These are phyloP conservation scores for Noctua comes DNA, from an alignment of 2,888 invertebrate genomes.

Conservation along the genomic window DNA sequence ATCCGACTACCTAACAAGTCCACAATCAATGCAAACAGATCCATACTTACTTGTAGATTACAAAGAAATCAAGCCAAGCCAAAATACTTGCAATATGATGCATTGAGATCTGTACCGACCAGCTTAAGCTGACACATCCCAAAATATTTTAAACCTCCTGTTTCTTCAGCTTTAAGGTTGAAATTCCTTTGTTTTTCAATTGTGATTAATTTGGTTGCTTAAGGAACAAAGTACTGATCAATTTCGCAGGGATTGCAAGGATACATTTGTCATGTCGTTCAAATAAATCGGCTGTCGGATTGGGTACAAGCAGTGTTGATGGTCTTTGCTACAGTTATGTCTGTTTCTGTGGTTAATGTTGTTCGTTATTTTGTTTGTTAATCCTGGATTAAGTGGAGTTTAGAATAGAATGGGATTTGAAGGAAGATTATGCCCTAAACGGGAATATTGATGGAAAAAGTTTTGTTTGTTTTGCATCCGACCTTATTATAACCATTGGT, in stretches of 20 bases:
- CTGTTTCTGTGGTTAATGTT: constrained; percentile 32
- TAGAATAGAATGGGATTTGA: constrained; percentile 20
- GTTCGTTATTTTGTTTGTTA: constrained; percentile 46
- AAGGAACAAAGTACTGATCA: constrained; percentile 72
- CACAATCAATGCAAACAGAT: constrained; percentile 25
- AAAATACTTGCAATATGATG: constrained; percentile 64
- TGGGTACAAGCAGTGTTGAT: constrained; percentile 66
- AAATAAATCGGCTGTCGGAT: constrained; percentile 71
- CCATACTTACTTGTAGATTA: constrained; percentile 46
- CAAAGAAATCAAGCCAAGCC: constrained; percentile 61
- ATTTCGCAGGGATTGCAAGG: constrained; percentile 69
- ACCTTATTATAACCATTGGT: too few species aligned
- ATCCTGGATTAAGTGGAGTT: constrained; percentile 44
- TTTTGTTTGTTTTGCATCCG: background rate
- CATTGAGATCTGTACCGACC: constrained; percentile 44
- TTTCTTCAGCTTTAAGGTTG: fast-evolving
- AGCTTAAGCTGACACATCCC: constrained; percentile 8
- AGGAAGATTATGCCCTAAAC: background rate
- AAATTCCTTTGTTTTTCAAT: constrained; percentile 15
- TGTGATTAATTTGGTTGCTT: constrained; percentile 40
- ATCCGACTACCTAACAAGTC: background rate
- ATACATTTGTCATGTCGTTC: constrained; percentile 70
- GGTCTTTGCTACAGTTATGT: constrained; percentile 52
- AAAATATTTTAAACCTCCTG: constrained; percentile 18
- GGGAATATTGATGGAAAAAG: too few species aligned